phyloP scores from a whole-genome alignment of 2,888 invertebrate genomes.

The Lamellibrachia columna region DNA sequence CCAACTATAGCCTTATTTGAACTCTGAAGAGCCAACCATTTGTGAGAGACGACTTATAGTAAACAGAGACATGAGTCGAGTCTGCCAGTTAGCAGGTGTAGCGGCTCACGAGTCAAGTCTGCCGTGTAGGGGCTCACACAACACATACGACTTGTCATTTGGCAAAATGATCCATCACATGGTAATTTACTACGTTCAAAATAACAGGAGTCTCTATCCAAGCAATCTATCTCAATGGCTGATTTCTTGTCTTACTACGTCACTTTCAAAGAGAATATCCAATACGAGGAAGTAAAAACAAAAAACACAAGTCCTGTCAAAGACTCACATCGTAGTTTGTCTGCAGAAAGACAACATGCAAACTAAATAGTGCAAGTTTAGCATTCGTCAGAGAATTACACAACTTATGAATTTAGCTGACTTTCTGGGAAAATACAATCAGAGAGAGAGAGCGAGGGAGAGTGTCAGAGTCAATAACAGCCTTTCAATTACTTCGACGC shows the following conservation, averaged over 20 bases:
- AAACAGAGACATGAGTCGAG: no score
- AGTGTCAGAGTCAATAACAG: not conserved
- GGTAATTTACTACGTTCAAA: not conserved
- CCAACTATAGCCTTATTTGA: not conserved
- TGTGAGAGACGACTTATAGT: not conserved
- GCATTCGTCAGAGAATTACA: not conserved
- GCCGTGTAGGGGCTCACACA: not conserved
- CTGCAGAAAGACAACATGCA: not conserved
- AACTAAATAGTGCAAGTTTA: not conserved
- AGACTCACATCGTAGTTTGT: not conserved
- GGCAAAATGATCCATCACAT: not conserved
- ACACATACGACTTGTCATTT: not conserved
- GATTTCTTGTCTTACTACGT: not conserved
- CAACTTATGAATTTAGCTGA: not conserved
- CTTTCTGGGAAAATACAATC: not conserved
- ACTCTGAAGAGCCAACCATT: not conserved
- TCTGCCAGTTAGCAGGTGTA: not conserved
- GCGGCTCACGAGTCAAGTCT: not conserved
- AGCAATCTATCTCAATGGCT: not conserved
- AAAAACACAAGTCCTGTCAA: not conserved
- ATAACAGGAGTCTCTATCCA: not conserved
- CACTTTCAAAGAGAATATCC: not conserved
- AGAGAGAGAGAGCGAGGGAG: not conserved
- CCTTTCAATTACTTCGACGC: not conserved
- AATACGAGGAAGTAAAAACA: not conserved